These are phyloP conservation scores for Coranthus polyacanthus DNA, from an alignment of 2,797 vertebrate genomes.

Conservation along the genomic window DNA sequence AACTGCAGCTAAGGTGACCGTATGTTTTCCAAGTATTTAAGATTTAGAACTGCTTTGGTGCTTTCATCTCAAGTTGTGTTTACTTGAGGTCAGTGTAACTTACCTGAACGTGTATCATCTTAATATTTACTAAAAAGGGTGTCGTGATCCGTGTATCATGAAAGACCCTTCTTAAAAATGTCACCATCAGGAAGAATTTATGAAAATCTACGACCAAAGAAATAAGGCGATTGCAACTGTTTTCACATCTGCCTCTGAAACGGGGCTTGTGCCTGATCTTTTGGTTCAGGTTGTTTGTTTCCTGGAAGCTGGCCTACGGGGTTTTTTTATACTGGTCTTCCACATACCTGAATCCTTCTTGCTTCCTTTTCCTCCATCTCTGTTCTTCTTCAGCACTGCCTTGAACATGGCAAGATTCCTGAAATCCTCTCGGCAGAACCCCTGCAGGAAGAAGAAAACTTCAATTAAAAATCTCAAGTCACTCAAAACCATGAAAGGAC, in stretches of 20 bases:
- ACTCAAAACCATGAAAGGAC: slow-evolving; percentile 12
- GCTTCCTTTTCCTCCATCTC: slow-evolving; percentile 93
- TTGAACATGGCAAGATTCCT: slow-evolving; percentile 92
- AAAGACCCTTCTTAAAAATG: slow-evolving; percentile 6
- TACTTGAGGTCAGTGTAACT: slow-evolving; percentile 22
- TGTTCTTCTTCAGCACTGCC: slow-evolving; percentile 97
- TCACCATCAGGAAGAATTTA: slow-evolving; percentile 16
- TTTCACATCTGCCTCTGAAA: slow-evolving; percentile 7
- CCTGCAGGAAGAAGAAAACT: slow-evolving; percentile 59
- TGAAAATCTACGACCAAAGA: slow-evolving; percentile 7
- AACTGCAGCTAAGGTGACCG: slow-evolving; percentile 21
- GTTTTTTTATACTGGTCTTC: slow-evolving; percentile 30
- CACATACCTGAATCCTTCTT: slow-evolving; percentile 94
- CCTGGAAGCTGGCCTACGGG: slow-evolving; percentile 7
- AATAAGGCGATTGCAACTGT: neutral
- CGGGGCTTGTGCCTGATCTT: slow-evolving; percentile 7
- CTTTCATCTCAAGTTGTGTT: slow-evolving; percentile 43
- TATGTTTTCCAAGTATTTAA: slow-evolving; percentile 16
- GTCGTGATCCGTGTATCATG: neutral
- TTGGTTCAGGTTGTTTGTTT: slow-evolving; percentile 24
- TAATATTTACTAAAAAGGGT: slow-evolving; percentile 14
- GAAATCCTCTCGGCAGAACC: slow-evolving; percentile 73
- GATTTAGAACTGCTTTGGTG: slow-evolving; percentile 1
- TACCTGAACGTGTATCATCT: slow-evolving; percentile 13
- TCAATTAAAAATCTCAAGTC: slow-evolving; percentile 11